These are phyloP conservation scores for Agonopterix heracliana DNA, from an alignment of 2,888 invertebrate species.

Conservation along the genomic window DNA sequence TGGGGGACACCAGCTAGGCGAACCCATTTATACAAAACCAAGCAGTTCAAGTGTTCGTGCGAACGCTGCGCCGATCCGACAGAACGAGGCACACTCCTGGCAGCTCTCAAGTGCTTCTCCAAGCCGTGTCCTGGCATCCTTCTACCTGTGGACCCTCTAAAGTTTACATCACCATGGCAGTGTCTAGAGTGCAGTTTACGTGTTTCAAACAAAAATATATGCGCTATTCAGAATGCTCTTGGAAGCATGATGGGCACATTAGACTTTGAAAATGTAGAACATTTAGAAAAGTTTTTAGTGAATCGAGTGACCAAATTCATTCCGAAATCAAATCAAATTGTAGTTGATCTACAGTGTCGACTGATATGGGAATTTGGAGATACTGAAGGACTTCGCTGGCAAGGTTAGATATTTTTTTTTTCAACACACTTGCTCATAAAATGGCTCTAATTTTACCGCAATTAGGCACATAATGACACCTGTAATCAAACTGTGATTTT, in stretches of 20 bases:
- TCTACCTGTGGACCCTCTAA: conserved; percentile 74
- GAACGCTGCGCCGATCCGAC: conserved; percentile 80
- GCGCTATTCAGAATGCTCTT: conserved; percentile 65
- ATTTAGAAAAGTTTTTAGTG: conserved; percentile 74
- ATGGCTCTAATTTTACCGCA: too few relatives aligned
- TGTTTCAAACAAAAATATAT: conserved; percentile 70
- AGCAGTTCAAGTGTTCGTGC: conserved; percentile 82
- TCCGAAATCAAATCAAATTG: conserved; percentile 77
- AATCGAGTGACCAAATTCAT: conserved; percentile 71
- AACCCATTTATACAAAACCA: conserved; percentile 78
- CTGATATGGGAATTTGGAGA: conserved; percentile 74
- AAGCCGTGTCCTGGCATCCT: conserved; percentile 71
- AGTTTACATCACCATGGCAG: conserved; percentile 71
- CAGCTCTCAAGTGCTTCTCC: conserved; percentile 76
- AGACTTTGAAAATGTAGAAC: conserved; percentile 63
- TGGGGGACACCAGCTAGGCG: conserved; percentile 82
- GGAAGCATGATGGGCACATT: conserved; percentile 73
- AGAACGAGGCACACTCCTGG: conserved; percentile 77
- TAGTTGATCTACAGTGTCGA: conserved; percentile 78
- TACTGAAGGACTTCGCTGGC: conserved; percentile 70
- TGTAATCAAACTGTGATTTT: too few relatives aligned
- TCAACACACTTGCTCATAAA: too few relatives aligned
- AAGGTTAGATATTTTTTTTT: conserved; percentile 64
- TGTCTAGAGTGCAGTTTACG: conserved; percentile 73
- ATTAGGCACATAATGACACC: too few relatives aligned